phyloP scores from a whole-genome alignment of 2,888 invertebrate species.

The Odontothrips loti region DNA sequence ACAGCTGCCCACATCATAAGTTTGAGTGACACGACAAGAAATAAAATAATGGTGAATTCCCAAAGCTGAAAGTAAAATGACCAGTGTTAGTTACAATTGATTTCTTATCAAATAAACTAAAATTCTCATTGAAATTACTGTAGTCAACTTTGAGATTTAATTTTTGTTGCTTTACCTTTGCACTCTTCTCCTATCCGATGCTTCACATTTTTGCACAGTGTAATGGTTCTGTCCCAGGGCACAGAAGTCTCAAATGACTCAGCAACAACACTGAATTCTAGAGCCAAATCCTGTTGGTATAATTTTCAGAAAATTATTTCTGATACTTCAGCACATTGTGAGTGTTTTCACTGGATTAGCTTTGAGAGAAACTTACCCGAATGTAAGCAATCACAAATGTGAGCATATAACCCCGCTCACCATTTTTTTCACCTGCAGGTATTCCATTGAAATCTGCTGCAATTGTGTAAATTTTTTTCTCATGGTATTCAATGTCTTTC shows the following conservation, averaged over 20 bases:
- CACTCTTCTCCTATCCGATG: conserved; percentile 62
- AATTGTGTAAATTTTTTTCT: conserved; percentile 72
- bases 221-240: conserved; percentile 85
- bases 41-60: conserved; percentile 62
- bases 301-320: conserved; percentile 36
- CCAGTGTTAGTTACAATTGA: neutral
- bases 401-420: conserved; percentile 90
- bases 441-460: conserved; percentile 74
- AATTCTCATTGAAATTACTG: neutral
- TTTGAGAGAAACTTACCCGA: conserved; percentile 59
- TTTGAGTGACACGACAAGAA: conserved; percentile 88
- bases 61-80: conserved; percentile 37
- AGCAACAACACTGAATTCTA: conserved; percentile 81
- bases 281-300: conserved; percentile 72
- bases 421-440: conserved; percentile 88
- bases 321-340: neutral
- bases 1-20: conserved; percentile 95
- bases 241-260: conserved; percentile 99
- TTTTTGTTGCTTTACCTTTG: conserved; percentile 45
- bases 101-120: neutral
- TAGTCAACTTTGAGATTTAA: neutral
- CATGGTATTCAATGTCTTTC: conserved; percentile 69
- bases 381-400: conserved; percentile 98
- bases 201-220: conserved; percentile 87
- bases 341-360: conserved; percentile 14